Evolutionary conservation across 2,888 invertebrate genomes (phyloP).

Genomic region (Pogonocherus hispidulus): DNA sequence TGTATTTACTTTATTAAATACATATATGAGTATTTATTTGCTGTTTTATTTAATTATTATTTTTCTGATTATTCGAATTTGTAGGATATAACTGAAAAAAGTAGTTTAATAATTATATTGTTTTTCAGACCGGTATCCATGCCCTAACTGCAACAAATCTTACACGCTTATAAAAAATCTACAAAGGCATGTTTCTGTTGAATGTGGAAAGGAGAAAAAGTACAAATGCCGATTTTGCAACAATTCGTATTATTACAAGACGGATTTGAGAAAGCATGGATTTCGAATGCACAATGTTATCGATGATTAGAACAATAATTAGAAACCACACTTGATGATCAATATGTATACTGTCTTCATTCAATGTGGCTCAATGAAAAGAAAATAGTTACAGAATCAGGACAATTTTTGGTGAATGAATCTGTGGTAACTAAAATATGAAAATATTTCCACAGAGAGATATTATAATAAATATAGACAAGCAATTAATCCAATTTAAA

Average conservation of each 20-base stretch:
- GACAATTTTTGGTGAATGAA: no score
- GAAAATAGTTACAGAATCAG: no score
- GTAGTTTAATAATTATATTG: constrained; percentile 1
- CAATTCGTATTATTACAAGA: constrained; percentile 55
- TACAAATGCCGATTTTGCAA: constrained; percentile 54
- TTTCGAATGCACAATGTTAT: constrained; percentile 53
- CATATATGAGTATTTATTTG: not conserved
- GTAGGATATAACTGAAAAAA: constrained; percentile 11
- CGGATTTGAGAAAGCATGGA: constrained; percentile 54
- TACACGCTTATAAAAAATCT: constrained; percentile 59
- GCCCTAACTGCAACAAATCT: constrained; percentile 55
- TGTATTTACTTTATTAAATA: not conserved
- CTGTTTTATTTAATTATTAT: constrained; percentile 6
- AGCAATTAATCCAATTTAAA: no score
- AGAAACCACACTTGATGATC: no score
- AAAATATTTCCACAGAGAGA: no score
- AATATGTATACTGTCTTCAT: no score
- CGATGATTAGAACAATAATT: constrained; percentile 29
- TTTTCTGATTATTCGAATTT: no score
- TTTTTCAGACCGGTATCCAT: constrained; percentile 41
- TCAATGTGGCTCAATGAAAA: no score
- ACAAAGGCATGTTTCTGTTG: constrained; percentile 57
- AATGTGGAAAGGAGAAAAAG: constrained; percentile 60
- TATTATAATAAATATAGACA: no score
- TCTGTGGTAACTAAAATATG: no score